Conservation (phyloP, 2,888 invertebrate genomes). For the Tenthredo mesomela region DNA sequence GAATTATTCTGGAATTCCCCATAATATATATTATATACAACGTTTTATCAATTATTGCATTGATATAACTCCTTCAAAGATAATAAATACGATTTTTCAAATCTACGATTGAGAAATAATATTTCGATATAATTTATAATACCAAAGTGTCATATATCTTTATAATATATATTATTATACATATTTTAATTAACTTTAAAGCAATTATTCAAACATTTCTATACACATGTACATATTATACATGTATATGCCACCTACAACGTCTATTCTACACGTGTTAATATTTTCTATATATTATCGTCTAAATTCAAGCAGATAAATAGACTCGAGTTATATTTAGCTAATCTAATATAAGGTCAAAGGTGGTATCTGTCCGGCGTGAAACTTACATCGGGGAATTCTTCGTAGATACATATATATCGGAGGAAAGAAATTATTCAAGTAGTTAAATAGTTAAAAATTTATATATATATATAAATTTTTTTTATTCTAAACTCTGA, state of each 20-base stretch:
- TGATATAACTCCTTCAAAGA: neutral
- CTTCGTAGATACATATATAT: neutral
- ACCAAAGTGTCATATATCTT: too few relatives aligned
- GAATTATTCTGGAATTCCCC: too few relatives aligned
- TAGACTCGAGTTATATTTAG: slow-evolving; percentile 5
- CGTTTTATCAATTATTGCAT: neutral
- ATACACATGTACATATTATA: too few relatives aligned
- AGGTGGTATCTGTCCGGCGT: neutral
- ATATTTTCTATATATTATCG: too few relatives aligned
- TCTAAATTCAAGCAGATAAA: neutral
- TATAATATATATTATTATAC: too few relatives aligned
- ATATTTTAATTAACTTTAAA: too few relatives aligned
- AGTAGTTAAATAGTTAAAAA: neutral
- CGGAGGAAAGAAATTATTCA: neutral
- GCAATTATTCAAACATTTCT: too few relatives aligned
- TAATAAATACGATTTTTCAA: neutral
- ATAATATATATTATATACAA: too few relatives aligned
- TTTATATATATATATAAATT: neutral
- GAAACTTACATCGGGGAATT: neutral
- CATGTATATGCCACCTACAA: too few relatives aligned
- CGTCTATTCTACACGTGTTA: too few relatives aligned
- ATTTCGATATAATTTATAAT: too few relatives aligned
- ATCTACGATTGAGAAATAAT: neutral
- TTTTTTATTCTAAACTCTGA: neutral
- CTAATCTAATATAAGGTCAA: neutral